A percentile compares a stretch with the other conserved stretches of the same genome.
phyloP scores from a whole-genome alignment of 2,888 invertebrate species.

The Drosophila helvetica region DNA sequence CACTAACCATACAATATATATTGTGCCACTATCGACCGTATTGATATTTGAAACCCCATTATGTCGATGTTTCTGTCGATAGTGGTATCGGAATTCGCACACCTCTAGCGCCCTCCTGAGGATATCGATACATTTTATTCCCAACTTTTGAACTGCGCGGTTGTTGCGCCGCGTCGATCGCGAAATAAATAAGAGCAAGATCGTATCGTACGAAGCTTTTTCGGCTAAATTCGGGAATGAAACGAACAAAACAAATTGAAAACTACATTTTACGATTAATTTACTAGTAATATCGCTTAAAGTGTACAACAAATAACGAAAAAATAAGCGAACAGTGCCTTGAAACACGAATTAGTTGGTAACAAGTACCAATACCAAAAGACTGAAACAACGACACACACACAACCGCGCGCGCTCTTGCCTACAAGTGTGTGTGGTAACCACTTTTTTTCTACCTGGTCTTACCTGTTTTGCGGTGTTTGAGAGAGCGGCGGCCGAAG shows the following conservation, averaged over 20 bases:
- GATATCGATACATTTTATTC: too few relatives aligned
- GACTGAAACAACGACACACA: constrained; percentile 19
- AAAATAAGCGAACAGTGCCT: constrained; percentile 28
- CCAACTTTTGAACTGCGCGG: constrained; percentile 17
- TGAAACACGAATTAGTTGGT: constrained; percentile 35
- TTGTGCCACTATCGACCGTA: too few relatives aligned
- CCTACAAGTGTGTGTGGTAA: constrained; percentile 62
- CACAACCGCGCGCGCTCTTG: constrained; percentile 46
- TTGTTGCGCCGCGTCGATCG: constrained; percentile 25
- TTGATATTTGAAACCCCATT: too few relatives aligned
- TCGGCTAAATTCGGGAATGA: background rate
- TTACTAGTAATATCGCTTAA: background rate
- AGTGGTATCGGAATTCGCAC: too few relatives aligned
- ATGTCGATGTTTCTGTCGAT: too few relatives aligned
- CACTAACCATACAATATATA: too few relatives aligned
- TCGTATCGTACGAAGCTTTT: background rate
- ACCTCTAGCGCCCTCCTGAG: too few relatives aligned
- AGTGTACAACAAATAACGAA: constrained; percentile 1
- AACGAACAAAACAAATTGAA: background rate
- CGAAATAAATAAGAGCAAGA: constrained; percentile 8
- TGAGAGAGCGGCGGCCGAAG: constrained; percentile 41
- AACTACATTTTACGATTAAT: background rate
- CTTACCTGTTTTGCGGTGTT: constrained; percentile 77
- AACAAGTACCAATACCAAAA: constrained; percentile 28
- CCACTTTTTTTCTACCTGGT: constrained; percentile 81